Evolutionary conservation across 2,797 vertebrate genomes (phyloP).

Genomic region (Pseudomugil tenellus): DNA sequence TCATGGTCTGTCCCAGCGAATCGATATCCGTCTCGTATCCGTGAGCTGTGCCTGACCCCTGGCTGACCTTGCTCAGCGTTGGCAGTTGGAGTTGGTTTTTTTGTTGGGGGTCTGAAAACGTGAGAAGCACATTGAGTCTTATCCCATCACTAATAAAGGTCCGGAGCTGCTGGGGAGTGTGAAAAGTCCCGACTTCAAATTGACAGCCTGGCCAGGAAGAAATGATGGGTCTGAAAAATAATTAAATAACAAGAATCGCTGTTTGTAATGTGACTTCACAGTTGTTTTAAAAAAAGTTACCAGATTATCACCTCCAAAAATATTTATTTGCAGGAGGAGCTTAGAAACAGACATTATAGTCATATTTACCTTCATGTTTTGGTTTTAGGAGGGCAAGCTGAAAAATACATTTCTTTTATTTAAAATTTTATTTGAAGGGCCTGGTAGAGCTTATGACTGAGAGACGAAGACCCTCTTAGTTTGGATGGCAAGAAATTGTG

Average conservation of each 20-base stretch:
- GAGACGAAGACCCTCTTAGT: conserved; percentile 40
- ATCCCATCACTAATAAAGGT: conserved; percentile 64
- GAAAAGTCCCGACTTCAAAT: conserved; percentile 58
- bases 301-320: neutral
- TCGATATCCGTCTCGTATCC: conserved; percentile 83
- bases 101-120: conserved; percentile 64
- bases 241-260: conserved; percentile 48
- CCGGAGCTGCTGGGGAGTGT: conserved; percentile 36
- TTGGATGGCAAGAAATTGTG: conserved; percentile 16
- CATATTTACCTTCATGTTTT: neutral
- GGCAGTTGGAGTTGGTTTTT: conserved; percentile 60
- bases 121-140: conserved; percentile 68
- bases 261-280: too few relatives aligned
- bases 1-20: conserved; percentile 75
- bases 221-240: conserved; percentile 10
- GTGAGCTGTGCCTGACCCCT: conserved; percentile 79
- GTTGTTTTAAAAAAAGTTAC: conserved; percentile 4
- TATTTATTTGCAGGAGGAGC: neutral
- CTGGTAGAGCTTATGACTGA: conserved; percentile 45
- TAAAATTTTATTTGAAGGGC: conserved; percentile 28
- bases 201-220: conserved; percentile 32
- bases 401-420: neutral
- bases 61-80: conserved; percentile 75
- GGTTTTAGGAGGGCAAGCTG: conserved; percentile 5
- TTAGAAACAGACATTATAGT: conserved; percentile 4